Evolutionary conservation across 2,113 vertebrate species (phyloP), one percentile per base, ranked within the genome.

Genomic region (Pelodiscus sinensis): DNA sequence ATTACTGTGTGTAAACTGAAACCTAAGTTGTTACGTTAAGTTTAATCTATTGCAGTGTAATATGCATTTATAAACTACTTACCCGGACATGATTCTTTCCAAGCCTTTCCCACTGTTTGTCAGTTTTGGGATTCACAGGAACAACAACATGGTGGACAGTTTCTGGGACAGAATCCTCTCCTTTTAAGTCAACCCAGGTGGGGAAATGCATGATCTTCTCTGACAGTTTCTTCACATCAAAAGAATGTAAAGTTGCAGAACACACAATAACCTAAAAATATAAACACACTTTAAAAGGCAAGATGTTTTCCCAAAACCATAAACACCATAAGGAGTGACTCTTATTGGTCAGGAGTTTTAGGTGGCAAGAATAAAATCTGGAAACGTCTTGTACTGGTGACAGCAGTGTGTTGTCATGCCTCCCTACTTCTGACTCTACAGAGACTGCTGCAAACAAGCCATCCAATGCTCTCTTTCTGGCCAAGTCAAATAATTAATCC

Each of bases 191-290:
- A 79, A 99, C 99, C 99, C 99, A 99, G 0, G 99, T 99, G 57
- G 99, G 99, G 89, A 99, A 99, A 96, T 99, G 99, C 99, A 99
- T 99, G 92, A 99, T 99, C 92, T 99, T 99, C 95, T 99, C 99
- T 0, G 99, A 99, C 3, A 99, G 96, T 90, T 99, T 99, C 98
- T 99, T 99, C 44, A 99, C 99, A 79, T 99, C 99, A 21, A 99
- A 99, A 7, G 99, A 99, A 96, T 99, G 99, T 80, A 99, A 97
- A 1, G 99, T 99, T 79, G 99, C 99, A 44, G 99, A 99, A 94
- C 99, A 99, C 55, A 99, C 99, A 6, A 99, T 99, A 93, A 99
- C 99, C 99, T 99, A 85, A 51, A 0, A 94, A 52, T 44, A 29
- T 86, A 92, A 44, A 51, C 9, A 1, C 15, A 52, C 55, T 81